Evolutionary conservation across 2,888 invertebrate species (phyloP).

Genomic region (Silvanus unidentatus): DNA sequence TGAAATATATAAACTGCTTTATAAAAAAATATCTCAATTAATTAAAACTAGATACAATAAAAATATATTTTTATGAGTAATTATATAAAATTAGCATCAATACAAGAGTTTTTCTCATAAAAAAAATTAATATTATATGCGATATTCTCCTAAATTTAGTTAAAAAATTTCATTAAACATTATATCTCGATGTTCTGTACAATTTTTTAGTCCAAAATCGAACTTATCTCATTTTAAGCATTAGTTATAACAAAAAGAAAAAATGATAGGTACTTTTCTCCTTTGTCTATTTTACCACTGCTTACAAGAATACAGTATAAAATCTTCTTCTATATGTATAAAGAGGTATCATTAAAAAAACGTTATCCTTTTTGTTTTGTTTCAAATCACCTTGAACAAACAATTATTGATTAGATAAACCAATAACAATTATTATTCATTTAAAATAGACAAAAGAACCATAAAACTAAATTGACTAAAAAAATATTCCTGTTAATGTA

Average conservation of each 20-base stretch:
- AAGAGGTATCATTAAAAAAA: no score
- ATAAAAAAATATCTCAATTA: conserved; percentile 10
- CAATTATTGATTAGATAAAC: no score
- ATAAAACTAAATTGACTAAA: no score
- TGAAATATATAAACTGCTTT: conserved; percentile 9
- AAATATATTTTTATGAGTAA: neutral
- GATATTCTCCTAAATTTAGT: conserved; percentile 12
- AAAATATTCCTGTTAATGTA: neutral
- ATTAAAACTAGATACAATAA: neutral
- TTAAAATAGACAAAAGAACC: no score
- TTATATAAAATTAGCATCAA: neutral
- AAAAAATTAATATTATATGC: neutral
- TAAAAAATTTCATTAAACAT: conserved; percentile 28
- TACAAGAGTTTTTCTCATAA: conserved; percentile 2
- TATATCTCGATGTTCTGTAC: conserved; percentile 33
- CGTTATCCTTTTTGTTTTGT: no score
- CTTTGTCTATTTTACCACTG: conserved; percentile 1
- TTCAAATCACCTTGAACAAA: no score
- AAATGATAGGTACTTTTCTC: neutral
- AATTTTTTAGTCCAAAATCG: conserved; percentile 5
- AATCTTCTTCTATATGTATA: no score
- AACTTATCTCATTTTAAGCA: neutral
- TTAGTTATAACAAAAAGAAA: neutral
- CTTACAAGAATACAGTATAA: no score
- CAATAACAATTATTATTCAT: no score